Evolutionary conservation across 2,113 vertebrate species (phyloP).

Genomic region (Chlamydotis undulata): DNA sequence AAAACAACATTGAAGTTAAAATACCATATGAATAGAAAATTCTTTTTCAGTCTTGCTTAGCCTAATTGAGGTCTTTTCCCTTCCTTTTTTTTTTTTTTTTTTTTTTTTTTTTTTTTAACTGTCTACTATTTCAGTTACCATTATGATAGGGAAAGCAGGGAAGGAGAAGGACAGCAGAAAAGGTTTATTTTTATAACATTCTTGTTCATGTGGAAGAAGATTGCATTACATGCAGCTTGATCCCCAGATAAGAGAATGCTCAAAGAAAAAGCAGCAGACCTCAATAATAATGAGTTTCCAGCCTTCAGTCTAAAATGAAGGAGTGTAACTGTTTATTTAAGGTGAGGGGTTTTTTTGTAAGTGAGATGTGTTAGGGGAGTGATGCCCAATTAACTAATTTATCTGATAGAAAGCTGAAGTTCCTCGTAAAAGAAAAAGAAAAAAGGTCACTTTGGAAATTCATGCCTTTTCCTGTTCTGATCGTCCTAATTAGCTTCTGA

Average conservation of each 20-base stretch:
- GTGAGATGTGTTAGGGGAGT: not conserved
- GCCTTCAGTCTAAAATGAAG: not conserved
- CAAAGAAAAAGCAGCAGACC: slow-evolving; percentile 43
- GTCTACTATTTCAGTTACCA: not conserved
- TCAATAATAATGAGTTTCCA: slow-evolving; percentile 19
- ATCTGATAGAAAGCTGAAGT: not conserved
- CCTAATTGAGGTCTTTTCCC: not conserved
- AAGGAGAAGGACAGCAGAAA: not conserved
- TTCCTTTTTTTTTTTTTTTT: too few species aligned
- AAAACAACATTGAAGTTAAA: slow-evolving; percentile 42
- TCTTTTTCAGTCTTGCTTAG: not conserved
- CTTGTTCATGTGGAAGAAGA: slow-evolving; percentile 20
- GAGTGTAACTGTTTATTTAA: not conserved
- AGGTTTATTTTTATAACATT: slow-evolving; percentile 56
- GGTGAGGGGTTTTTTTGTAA: not conserved
- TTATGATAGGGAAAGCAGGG: not conserved
- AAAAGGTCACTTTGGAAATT: not conserved
- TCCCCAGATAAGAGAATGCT: slow-evolving; percentile 35
- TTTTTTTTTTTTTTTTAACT: not conserved
- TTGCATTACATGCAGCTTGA: slow-evolving; percentile 35
- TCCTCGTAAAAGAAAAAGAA: not conserved
- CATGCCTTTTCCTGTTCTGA: not conserved
- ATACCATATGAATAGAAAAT: slow-evolving; percentile 24
- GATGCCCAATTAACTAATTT: slow-evolving; percentile 20
- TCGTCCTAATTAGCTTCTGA: not conserved